A percentile compares a stretch with the other conserved stretches of the same genome.
Conservation (phyloP, 2,113 vertebrate genomes). For the Spilogale gracilis region DNA sequence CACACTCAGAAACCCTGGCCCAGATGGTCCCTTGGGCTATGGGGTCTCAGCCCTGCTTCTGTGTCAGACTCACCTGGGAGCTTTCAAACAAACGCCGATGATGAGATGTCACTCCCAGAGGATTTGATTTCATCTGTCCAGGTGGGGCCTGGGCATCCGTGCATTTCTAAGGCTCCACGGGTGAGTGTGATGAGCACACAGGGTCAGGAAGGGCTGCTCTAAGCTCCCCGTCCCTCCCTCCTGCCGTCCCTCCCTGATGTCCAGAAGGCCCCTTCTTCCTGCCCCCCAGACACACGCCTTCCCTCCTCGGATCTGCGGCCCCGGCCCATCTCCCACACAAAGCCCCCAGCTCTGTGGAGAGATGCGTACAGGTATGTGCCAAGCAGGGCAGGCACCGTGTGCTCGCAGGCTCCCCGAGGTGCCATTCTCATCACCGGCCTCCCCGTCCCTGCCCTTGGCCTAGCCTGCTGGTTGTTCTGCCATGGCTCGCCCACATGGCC, state of each 20-base stretch:
- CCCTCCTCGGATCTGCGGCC: background rate
- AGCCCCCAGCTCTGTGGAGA: background rate
- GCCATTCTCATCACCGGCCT: rapidly evolving
- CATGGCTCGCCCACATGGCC: background rate
- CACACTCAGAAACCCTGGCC: background rate
- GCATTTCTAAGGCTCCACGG: background rate
- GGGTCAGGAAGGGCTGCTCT: background rate
- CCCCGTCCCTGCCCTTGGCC: background rate
- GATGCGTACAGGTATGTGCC: rapidly evolving
- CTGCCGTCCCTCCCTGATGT: background rate
- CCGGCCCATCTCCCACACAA: background rate
- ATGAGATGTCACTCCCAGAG: background rate
- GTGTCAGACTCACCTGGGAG: background rate
- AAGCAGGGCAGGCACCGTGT: background rate
- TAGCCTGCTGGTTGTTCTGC: rapidly evolving
- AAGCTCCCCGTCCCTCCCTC: background rate
- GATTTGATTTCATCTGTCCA: background rate
- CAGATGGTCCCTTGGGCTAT: rapidly evolving
- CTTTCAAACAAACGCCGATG: background rate
- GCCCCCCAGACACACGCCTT: background rate
- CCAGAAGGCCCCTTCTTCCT: background rate
- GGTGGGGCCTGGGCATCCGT: background rate
- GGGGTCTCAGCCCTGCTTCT: background rate
- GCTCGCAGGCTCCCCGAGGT: background rate
- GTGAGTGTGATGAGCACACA: too few species aligned